Evolutionary conservation across 2,797 vertebrate species (phyloP).

Genomic region (Florisuga fusca): DNA sequence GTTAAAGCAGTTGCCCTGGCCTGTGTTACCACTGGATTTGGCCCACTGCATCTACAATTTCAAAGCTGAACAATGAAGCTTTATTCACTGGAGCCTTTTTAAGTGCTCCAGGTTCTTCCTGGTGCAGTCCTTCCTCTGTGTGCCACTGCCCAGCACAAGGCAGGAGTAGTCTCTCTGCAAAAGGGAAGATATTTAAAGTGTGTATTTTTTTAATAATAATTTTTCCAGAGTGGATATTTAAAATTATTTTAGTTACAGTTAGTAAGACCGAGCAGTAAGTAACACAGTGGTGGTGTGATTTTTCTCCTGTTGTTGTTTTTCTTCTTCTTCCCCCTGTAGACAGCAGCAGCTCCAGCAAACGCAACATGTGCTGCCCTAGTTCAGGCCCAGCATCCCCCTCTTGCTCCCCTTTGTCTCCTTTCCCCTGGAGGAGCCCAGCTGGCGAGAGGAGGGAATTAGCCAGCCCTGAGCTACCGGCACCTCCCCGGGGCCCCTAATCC

Average conservation of each 20-base stretch:
- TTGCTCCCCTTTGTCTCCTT: conserved; percentile 72
- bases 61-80: background rate
- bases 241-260: background rate
- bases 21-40: background rate
- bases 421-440: conserved; percentile 77
- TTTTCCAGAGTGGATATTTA: background rate
- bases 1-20: background rate
- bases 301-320: background rate
- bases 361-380: conserved; percentile 65
- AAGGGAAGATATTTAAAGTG: background rate
- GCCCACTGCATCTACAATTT: background rate
- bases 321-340: background rate
- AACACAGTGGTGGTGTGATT: background rate
- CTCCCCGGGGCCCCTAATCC: conserved; percentile 74
- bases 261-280: background rate
- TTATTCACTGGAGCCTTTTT: background rate
- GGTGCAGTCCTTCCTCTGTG: background rate
- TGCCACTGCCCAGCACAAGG: background rate
- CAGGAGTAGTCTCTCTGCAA: accelerated
- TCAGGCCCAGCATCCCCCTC: conserved; percentile 59
- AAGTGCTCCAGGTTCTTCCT: background rate
- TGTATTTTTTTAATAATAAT: too few relatives aligned
- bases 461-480: conserved; percentile 60
- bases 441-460: conserved; percentile 77
- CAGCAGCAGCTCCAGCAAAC: conserved; percentile 1